Evolutionary conservation across 2,888 invertebrate species (phyloP).

Genomic region (Cataglyphis cursor): DNA sequence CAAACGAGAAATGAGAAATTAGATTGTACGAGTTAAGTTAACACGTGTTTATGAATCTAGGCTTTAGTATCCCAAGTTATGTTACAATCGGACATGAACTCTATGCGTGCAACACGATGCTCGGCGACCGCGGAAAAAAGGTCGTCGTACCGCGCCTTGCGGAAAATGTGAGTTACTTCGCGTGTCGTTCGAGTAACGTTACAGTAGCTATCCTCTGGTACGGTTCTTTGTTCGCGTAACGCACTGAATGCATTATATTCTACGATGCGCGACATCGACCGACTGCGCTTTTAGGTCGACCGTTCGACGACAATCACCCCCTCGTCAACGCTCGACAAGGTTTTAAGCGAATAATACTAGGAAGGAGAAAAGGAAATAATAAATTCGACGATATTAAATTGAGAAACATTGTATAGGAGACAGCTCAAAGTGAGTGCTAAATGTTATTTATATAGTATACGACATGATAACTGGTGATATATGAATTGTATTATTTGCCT

Average conservation of each 20-base stretch:
- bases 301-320: conserved; percentile 22
- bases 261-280: conserved; percentile 6
- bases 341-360: background rate
- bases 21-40: background rate
- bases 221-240: conserved; percentile 55
- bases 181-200: conserved; percentile 49
- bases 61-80: background rate
- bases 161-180: conserved; percentile 48
- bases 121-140: conserved; percentile 37
- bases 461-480: background rate
- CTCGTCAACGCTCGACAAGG: background rate
- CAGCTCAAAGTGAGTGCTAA: background rate
- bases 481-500: background rate
- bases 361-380: background rate
- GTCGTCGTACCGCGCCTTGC: conserved; percentile 40
- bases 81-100: conserved; percentile 27
- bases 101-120: conserved; percentile 28
- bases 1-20: conserved; percentile 8
- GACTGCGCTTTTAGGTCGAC: conserved; percentile 48
- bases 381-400: background rate
- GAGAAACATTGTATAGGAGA: background rate
- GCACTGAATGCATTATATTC: conserved; percentile 16
- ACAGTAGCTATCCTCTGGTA: conserved; percentile 22
- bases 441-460: background rate
- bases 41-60: background rate